phyloP scores from a whole-genome alignment of 2,888 invertebrate genomes.

The Sympetrum striolatum region DNA sequence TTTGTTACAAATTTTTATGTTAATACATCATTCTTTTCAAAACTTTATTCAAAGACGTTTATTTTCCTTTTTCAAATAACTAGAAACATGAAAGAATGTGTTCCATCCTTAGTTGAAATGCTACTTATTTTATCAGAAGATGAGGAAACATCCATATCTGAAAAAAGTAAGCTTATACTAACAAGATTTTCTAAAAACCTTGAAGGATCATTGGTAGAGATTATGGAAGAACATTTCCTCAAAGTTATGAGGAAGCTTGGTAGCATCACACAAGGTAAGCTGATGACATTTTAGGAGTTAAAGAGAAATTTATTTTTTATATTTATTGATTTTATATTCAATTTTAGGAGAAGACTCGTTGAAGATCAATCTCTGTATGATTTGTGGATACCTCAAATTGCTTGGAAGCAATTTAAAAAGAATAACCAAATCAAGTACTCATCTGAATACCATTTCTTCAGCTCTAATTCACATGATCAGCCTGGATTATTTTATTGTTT shows the following conservation, averaged over 20 bases:
- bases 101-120: slow-evolving; percentile 70
- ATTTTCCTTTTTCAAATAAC: neutral
- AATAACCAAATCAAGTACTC: neutral
- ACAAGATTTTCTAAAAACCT: slow-evolving; percentile 60
- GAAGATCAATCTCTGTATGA: neutral
- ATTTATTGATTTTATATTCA: neutral
- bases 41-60: neutral
- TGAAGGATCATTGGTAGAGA: slow-evolving; percentile 61
- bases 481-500: slow-evolving; percentile 1
- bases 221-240: slow-evolving; percentile 68
- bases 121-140: slow-evolving; percentile 74
- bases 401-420: neutral
- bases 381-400: slow-evolving; percentile 20
- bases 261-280: neutral
- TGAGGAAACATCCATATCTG: slow-evolving; percentile 63
- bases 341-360: neutral
- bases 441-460: neutral
- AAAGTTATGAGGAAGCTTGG: slow-evolving; percentile 64
- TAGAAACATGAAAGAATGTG: slow-evolving; percentile 57
- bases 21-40: neutral
- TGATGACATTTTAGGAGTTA: neutral
- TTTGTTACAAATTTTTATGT: no score
- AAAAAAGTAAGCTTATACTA: slow-evolving; percentile 57
- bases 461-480: neutral
- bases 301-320: neutral